Conservation (phyloP, 30 jellyfish, hydroid and myxozoan species). For the Clytia hemisphaerica region DNA sequence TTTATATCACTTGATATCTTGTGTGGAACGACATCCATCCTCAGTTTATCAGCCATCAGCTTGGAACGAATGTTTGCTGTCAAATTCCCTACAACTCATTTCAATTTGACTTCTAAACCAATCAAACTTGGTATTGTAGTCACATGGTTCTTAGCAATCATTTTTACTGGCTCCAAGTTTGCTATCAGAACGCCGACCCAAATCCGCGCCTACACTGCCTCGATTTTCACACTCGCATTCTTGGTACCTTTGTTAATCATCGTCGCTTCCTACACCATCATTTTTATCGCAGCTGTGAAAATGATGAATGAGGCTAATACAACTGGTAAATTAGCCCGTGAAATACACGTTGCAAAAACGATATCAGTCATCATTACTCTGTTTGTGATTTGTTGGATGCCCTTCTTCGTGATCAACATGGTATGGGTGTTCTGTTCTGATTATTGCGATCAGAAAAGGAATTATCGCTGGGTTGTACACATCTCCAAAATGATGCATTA, state of each 20-base stretch:
- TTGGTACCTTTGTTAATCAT: slow-evolving; percentile 9
- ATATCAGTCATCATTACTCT: slow-evolving; percentile 24
- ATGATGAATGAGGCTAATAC: not conserved
- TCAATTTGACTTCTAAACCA: slow-evolving; percentile 10
- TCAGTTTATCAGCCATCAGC: slow-evolving; percentile 34
- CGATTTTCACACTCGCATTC: slow-evolving; percentile 9
- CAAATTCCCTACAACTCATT: slow-evolving; percentile 24
- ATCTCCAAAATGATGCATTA: slow-evolving; percentile 29
- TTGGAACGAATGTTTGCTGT: slow-evolving; percentile 35
- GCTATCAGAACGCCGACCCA: not conserved
- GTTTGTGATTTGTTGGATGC: slow-evolving; percentile 31
- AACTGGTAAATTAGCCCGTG: slow-evolving; percentile 9
- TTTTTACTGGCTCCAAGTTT: slow-evolving; percentile 3
- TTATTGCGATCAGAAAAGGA: slow-evolving; percentile 4
- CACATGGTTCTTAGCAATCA: slow-evolving; percentile 25
- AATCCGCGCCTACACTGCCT: slow-evolving; percentile 17
- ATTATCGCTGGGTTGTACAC: not conserved
- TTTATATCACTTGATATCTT: slow-evolving; percentile 58
- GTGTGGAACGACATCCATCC: slow-evolving; percentile 62
- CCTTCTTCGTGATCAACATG: slow-evolving; percentile 32
- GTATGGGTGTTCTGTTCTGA: slow-evolving; percentile 2
- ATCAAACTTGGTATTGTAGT: slow-evolving; percentile 4
- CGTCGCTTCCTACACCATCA: slow-evolving; percentile 24
- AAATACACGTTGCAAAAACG: slow-evolving; percentile 30
- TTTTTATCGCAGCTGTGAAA: slow-evolving; percentile 10